These are phyloP conservation scores for Otus sunia DNA, from an alignment of 2,113 vertebrate species.

Conservation along the genomic window DNA sequence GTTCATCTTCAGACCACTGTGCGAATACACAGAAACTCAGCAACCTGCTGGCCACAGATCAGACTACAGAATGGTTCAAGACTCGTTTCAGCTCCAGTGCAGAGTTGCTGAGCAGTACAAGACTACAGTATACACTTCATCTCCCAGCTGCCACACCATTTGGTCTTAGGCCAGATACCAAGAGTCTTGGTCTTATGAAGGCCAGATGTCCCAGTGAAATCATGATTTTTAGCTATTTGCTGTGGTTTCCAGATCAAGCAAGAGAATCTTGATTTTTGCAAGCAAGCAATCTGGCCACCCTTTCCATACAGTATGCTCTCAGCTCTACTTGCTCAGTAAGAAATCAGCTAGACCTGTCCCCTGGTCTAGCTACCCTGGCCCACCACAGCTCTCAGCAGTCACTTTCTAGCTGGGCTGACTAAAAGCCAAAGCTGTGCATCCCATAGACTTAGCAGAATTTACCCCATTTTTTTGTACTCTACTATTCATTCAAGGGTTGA, in stretches of 20 bases:
- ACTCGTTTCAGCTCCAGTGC: background rate
- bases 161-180: background rate
- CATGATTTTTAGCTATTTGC: background rate
- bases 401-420: background rate
- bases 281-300: background rate
- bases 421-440: background rate
- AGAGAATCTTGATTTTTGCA: background rate
- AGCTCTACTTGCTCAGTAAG: background rate
- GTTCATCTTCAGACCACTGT: background rate
- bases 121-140: background rate
- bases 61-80: background rate
- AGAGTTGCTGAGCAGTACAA: background rate
- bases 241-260: background rate
- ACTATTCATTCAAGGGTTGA: background rate
- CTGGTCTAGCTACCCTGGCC: background rate
- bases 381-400: background rate
- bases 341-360: background rate
- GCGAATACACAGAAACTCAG: background rate
- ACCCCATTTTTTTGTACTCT: background rate
- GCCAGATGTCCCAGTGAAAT: background rate
- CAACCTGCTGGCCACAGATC: background rate
- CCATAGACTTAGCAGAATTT: background rate
- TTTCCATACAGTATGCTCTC: background rate
- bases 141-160: background rate
- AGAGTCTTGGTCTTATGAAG: background rate